Percentiles rank a stretch among this genome's conserved stretches.
phyloP scores from a whole-genome alignment of 2,797 vertebrate genomes.

The Philypnodon macrostomus region DNA sequence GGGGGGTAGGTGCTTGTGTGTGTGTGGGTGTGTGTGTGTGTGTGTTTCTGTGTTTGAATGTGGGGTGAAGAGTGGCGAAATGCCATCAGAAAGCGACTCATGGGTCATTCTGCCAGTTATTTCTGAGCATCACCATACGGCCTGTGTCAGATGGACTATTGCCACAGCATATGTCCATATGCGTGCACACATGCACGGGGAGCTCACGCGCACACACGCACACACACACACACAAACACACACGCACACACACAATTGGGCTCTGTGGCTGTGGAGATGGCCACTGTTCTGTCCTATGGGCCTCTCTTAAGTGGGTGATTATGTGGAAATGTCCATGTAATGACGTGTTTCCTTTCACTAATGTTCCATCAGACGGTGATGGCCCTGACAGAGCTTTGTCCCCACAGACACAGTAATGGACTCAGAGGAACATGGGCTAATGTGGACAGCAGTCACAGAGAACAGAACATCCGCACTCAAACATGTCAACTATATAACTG shows the following conservation, averaged over 20 bases:
- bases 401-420: slow-evolving; percentile 60
- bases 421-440: slow-evolving; percentile 13
- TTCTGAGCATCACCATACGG: slow-evolving; percentile 59
- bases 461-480: too few relatives aligned
- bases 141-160: slow-evolving; percentile 65
- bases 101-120: slow-evolving; percentile 59
- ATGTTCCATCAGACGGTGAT: slow-evolving; percentile 62
- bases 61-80: too few relatives aligned
- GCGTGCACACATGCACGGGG: slow-evolving; percentile 4
- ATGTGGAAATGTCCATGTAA: slow-evolving; percentile 69
- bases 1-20: too few relatives aligned
- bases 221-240: slow-evolving; percentile 30
- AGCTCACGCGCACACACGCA: slow-evolving; percentile 13
- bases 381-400: slow-evolving; percentile 47
- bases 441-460: too few relatives aligned
- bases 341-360: slow-evolving; percentile 65
- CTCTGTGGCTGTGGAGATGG: slow-evolving; percentile 47
- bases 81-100: slow-evolving; percentile 32
- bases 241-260: slow-evolving; percentile 27
- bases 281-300: slow-evolving; percentile 57
- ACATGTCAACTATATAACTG: too few relatives aligned
- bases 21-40: too few relatives aligned
- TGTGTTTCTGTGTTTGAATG: not conserved
- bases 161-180: slow-evolving; percentile 52
- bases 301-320: slow-evolving; percentile 68